Conservation (phyloP, 2,797 vertebrate genomes). For the Babyrousa celebensis region DNA sequence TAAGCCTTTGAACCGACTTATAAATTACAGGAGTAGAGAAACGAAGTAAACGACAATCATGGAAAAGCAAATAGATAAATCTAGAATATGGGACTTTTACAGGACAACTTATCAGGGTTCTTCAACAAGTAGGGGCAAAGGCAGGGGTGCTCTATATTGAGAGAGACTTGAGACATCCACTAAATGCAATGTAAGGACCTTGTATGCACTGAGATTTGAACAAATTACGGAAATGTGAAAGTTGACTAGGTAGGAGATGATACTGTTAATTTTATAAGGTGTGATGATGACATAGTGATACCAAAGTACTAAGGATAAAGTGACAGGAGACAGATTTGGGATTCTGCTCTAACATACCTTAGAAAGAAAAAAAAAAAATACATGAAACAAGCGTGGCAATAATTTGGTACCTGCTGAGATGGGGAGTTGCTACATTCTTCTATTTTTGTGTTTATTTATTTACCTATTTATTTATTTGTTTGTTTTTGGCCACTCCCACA, state of each 20-base stretch:
- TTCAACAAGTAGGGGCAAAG: neutral
- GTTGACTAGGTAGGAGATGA: neutral
- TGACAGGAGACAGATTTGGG: neutral
- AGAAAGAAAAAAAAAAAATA: neutral
- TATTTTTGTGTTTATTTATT: neutral
- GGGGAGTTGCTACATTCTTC: neutral
- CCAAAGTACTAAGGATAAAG: constrained; percentile 17
- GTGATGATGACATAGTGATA: constrained; percentile 2
- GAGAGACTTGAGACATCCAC: neutral
- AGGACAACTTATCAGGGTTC: constrained; percentile 5
- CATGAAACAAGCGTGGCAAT: neutral
- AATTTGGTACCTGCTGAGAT: constrained; percentile 14
- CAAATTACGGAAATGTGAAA: constrained; percentile 56
- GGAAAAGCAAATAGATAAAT: constrained; percentile 5
- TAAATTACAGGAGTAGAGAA: constrained; percentile 30
- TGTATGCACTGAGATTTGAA: constrained; percentile 31
- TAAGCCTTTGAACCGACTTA: constrained; percentile 60
- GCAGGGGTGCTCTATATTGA: neutral
- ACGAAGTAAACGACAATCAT: constrained; percentile 22
- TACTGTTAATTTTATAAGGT: constrained; percentile 22
- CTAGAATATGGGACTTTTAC: constrained; percentile 2
- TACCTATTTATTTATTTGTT: no score
- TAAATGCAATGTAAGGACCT: constrained; percentile 2
- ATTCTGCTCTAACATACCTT: constrained; percentile 52
- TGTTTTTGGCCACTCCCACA: no score